Percentiles rank a stretch among this genome's conserved stretches.
Evolutionary conservation across 2,888 invertebrate species (phyloP).

Genomic region (Clistopyga incitator): DNA sequence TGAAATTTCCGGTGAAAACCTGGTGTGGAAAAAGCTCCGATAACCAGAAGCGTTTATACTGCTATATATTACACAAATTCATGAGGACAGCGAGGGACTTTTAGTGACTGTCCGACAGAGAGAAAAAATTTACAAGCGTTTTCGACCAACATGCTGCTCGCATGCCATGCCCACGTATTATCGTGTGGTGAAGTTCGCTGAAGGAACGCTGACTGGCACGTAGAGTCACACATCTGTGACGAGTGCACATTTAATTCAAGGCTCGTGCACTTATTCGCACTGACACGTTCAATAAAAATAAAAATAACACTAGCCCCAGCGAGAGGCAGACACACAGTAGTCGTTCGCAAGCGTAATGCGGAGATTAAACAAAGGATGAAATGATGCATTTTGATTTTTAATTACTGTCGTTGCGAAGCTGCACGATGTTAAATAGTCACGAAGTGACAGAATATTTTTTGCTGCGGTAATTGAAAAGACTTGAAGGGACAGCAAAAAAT

Average conservation of each 20-base stretch:
- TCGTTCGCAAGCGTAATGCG: background rate
- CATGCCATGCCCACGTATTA: background rate
- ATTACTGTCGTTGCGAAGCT: too few relatives aligned
- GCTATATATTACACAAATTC: background rate
- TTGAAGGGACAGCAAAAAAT: too few relatives aligned
- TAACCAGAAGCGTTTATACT: background rate
- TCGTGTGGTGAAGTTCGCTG: background rate
- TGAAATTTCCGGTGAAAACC: background rate
- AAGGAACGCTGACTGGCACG: conserved; percentile 22
- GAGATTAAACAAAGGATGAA: background rate
- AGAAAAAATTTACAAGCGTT: conserved; percentile 7
- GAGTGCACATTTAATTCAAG: conserved; percentile 33
- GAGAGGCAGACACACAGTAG: background rate
- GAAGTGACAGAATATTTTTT: too few relatives aligned
- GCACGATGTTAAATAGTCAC: too few relatives aligned
- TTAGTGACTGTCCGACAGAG: background rate
- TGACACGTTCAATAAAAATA: conserved; percentile 3
- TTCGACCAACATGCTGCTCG: background rate
- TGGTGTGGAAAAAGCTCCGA: background rate
- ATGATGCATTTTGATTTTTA: background rate
- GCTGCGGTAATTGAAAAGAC: too few relatives aligned
- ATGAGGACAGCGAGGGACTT: background rate
- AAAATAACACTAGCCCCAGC: background rate
- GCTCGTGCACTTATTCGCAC: conserved; percentile 18
- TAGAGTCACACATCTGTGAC: conserved; percentile 26